Evolutionary conservation across 2,797 vertebrate species (phyloP).

Genomic region (Falco columbarius): DNA sequence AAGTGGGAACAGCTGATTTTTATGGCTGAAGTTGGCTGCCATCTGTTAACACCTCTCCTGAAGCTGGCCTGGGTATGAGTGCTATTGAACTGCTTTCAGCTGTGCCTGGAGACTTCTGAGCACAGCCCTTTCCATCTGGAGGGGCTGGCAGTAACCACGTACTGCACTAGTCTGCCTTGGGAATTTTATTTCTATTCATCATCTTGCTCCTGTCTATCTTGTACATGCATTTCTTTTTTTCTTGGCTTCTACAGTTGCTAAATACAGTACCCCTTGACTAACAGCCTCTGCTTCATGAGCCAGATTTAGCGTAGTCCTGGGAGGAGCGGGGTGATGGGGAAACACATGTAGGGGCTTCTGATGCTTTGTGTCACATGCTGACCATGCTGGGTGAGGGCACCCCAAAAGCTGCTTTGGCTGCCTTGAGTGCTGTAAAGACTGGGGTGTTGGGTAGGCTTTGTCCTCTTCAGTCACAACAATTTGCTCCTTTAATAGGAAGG

Average conservation of each 20-base stretch:
- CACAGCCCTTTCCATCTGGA: neutral
- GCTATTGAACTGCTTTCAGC: neutral
- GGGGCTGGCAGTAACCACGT: neutral
- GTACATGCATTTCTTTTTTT: neutral
- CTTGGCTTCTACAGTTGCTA: neutral
- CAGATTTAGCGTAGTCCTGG: neutral
- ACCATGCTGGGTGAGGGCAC: neutral
- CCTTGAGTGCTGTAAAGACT: neutral
- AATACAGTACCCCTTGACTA: neutral
- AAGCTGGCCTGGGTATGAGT: neutral
- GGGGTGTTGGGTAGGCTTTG: neutral
- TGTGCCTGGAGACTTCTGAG: neutral
- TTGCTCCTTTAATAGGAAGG: neutral
- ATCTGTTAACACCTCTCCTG: constrained; percentile 7
- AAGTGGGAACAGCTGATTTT: neutral
- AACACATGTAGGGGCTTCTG: neutral
- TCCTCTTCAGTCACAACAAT: neutral
- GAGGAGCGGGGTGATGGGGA: neutral
- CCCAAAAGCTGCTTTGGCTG: neutral
- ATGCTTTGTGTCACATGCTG: neutral
- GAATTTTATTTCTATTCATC: neutral
- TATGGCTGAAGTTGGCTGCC: neutral
- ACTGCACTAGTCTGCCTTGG: neutral
- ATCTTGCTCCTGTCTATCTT: neutral
- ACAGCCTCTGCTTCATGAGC: neutral